Conservation (phyloP, 23 tunicate species). For the Clavelina lepadiformis region DNA sequence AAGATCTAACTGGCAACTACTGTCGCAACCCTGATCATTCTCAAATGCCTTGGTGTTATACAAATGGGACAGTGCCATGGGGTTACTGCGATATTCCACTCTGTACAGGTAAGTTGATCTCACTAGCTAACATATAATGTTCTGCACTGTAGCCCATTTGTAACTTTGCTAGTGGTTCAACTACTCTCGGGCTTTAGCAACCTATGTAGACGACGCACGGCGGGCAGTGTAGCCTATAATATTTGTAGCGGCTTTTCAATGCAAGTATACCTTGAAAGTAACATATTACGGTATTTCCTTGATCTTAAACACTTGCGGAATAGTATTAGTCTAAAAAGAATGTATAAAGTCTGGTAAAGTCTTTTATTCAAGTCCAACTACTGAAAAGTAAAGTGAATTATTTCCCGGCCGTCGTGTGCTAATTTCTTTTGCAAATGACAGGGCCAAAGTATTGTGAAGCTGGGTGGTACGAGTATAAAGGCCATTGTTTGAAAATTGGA, state of each 20-base stretch:
- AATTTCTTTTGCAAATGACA: no score
- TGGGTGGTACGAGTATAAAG: constrained; percentile 74
- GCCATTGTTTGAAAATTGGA: constrained; percentile 67
- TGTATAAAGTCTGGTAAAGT: neutral
- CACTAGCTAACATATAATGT: no score
- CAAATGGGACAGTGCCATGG: constrained; percentile 40
- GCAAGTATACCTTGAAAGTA: no score
- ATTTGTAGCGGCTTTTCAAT: no score
- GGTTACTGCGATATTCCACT: constrained; percentile 84
- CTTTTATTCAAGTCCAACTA: neutral
- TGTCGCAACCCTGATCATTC: constrained; percentile 90
- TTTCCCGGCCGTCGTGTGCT: no score
- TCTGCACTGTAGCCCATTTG: no score
- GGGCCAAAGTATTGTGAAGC: constrained; percentile 49
- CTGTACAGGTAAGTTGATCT: constrained; percentile 34
- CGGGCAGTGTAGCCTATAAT: no score
- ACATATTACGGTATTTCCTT: no score
- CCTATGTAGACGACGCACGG: no score
- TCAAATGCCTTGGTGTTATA: constrained; percentile 92
- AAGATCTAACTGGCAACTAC: constrained; percentile 53
- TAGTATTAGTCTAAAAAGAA: neutral
- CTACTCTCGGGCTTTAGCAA: no score
- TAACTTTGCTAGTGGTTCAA: no score
- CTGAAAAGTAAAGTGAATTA: neutral
- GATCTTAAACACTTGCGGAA: no score